Conservation (phyloP, 92 coral and sea anemone genomes). For the Siderastrea siderea region DNA sequence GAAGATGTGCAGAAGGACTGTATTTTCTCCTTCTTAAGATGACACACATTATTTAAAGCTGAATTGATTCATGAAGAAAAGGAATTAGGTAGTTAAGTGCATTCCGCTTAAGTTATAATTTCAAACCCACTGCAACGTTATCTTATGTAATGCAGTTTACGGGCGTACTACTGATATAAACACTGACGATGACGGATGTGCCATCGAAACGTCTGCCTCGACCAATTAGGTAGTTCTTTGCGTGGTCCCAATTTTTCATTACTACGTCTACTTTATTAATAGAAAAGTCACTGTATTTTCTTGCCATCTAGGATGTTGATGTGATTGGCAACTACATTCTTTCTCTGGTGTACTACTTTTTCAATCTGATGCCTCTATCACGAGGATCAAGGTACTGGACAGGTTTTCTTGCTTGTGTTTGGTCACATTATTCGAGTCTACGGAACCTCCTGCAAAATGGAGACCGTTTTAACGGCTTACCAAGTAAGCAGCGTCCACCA, state of each 20-base stretch:
- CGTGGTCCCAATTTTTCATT: neutral
- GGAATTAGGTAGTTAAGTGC: neutral
- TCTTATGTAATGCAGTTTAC: no score
- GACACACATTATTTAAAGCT: neutral
- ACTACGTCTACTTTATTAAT: no score
- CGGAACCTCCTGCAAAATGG: no score
- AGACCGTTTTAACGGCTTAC: no score
- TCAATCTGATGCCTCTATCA: slow-evolving; percentile 88
- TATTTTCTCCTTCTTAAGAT: neutral
- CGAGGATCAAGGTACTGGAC: slow-evolving; percentile 83
- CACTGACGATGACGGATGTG: no score
- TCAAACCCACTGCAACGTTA: no score
- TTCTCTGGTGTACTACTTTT: slow-evolving; percentile 82
- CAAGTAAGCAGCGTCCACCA: no score
- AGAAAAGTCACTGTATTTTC: neutral
- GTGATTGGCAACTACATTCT: slow-evolving; percentile 75
- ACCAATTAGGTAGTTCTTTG: neutral
- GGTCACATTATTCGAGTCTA: no score
- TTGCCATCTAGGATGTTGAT: slow-evolving; percentile 71
- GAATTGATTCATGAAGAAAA: neutral
- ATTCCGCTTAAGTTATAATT: no score
- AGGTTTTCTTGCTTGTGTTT: no score
- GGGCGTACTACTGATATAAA: no score
- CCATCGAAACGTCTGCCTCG: no score
- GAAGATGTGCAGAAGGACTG: neutral